Evolutionary conservation across 1,140 invertebrate species (phyloP).

Genomic region (Drosophila biarmipes): DNA sequence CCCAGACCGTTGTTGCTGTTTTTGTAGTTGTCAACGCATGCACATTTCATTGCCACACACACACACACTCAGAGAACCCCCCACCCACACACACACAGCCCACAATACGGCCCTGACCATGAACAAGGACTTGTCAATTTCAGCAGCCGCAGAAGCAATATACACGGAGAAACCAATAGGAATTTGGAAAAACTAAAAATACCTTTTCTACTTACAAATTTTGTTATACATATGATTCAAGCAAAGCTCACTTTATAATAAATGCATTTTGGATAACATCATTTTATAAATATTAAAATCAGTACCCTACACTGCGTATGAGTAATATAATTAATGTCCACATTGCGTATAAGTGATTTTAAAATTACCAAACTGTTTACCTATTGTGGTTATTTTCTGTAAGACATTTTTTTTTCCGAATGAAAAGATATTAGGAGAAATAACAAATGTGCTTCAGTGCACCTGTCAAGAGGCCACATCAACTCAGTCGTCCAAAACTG

Average conservation of each 20-base stretch:
- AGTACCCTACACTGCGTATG: too few species aligned
- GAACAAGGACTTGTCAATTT: constrained; percentile 71
- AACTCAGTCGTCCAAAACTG: not conserved
- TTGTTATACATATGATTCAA: too few species aligned
- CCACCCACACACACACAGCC: constrained; percentile 2
- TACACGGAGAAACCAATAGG: not conserved
- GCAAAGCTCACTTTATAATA: too few species aligned
- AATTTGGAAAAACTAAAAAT: too few species aligned
- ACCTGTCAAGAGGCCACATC: not conserved
- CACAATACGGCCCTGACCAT: constrained; percentile 65
- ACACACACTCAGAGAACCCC: not conserved
- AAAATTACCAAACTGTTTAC: too few species aligned
- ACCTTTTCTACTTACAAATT: too few species aligned
- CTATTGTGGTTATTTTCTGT: too few species aligned
- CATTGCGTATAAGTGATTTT: too few species aligned
- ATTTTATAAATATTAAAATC: too few species aligned
- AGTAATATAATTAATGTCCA: too few species aligned
- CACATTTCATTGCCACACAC: constrained; percentile 58
- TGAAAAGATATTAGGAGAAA: not conserved
- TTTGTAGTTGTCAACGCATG: constrained; percentile 54
- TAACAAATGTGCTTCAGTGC: not conserved
- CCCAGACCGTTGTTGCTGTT: constrained; percentile 22
- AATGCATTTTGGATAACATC: too few species aligned
- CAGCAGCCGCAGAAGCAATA: constrained; percentile 28
- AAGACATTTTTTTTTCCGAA: too few species aligned